A percentile compares a stretch with the other conserved stretches of the same genome.
These are phyloP conservation scores for Ceuthmochares aereus DNA, from an alignment of 2,113 vertebrate genomes.

Conservation along the genomic window DNA sequence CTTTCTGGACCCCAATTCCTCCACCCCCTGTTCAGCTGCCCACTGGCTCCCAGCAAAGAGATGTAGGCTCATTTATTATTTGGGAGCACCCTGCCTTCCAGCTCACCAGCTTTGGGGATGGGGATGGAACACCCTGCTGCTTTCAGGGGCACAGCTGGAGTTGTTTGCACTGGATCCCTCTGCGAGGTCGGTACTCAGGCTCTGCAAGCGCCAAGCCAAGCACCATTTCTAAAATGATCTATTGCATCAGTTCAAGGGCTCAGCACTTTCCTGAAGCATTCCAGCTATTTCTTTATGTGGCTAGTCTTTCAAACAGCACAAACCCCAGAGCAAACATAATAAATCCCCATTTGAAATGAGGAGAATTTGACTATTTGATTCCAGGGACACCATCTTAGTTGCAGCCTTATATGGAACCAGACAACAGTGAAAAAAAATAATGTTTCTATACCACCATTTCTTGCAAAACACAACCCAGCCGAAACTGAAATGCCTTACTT, in stretches of 20 bases:
- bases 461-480: not conserved
- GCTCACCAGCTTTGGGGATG: not conserved
- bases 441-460: not conserved
- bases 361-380: not conserved
- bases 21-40: not conserved
- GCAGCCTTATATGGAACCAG: constrained; percentile 8
- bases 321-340: constrained; percentile 2
- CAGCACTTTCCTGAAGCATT: constrained; percentile 9
- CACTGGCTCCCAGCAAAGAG: accelerated
- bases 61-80: not conserved
- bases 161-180: not conserved
- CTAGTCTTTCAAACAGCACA: not conserved
- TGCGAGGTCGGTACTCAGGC: accelerated
- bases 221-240: not conserved
- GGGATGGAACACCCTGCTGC: not conserved
- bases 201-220: not conserved
- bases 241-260: constrained; percentile 5
- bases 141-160: accelerated
- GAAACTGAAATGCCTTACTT: not conserved
- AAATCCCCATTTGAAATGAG: not conserved
- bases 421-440: not conserved
- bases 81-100: not conserved
- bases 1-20: not conserved
- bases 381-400: not conserved
- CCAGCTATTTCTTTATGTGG: constrained; percentile 39